Evolutionary conservation across 1,140 invertebrate species (phyloP), one percentile per base, ranked within the genome.

Genomic region (Drosophila guanche): DNA sequence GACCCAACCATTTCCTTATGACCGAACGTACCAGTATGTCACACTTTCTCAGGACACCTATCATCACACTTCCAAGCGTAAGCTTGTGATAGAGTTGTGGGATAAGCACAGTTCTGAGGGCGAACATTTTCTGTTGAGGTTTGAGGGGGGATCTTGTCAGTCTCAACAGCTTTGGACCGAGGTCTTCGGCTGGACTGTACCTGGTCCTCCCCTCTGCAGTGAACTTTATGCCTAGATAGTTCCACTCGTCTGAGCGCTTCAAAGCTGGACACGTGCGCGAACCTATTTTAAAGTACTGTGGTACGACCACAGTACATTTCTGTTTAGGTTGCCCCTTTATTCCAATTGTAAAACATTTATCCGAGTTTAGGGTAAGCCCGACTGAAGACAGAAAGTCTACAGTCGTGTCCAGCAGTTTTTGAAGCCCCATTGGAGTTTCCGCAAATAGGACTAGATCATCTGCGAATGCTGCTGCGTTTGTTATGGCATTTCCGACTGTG

Each of bases 401-500:
- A 33, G 29, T 33, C 29, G 3, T 10, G 50, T 56, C 23, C 23
- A 56, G 27, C 23, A 45, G 5, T 56, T 29, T 29, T 4, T 45
- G n/a, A 56, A 56, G 25, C 2, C 54, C 54, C 14, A 27, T 45
- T 22, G n/a, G 14, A 12, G 54, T 56, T 56, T 56, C 41, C 41
- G 53, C 41, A 56, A 56, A 56, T 16, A 45, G 14, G 4, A 45
- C 54, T 4, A 56, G 12, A 56, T 53, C 33, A 40, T 53, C 51
- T 41, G 51, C 33, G 12, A 53, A 53, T 5, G 67, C 67, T 14
- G 40, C 54, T 10, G 67, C 59, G 23, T 41, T 65, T 54, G 33
- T 63, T 6, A 29, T 63, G n/a, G 40, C 20, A 47, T 41, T 55
- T 25, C 60, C 60, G 33, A 62, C 43, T 14, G 29, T 55, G 53